Evolutionary conservation across 2,888 invertebrate genomes (phyloP), one percentile per base, ranked within the genome.

Genomic region (Volucella zonaria): DNA sequence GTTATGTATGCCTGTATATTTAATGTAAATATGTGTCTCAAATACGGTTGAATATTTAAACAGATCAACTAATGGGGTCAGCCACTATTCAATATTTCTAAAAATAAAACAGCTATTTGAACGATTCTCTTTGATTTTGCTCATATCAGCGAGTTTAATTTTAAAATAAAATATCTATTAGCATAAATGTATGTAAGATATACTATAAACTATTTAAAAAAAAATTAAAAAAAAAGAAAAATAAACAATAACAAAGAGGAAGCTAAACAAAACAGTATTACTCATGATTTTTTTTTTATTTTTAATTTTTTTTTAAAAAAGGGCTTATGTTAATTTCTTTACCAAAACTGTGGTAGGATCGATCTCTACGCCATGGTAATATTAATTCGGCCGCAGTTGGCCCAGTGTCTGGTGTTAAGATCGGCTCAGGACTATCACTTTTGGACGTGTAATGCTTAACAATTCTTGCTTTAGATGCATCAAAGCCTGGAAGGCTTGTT

Each of bases 361-460:
- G 94, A 92, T 95, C 95, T 91, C 95, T 93, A 92, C 96, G 95
- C 97, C 97, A 97, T 90, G 97, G 97, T 92, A 97, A 94, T 89
- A 95, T 95, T 92, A 95, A 94, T 93, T 96, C 96, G 91, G 96
- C 95, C 89, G 95, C 95, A 89, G 96, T 96, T 89, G 95, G 95
- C 89, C 94, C 93, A 90, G 94, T 94, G 71, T 94, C 94, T 76
- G 91, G 91, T 87, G 91, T 89, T 87, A 91, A 87, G 51, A 75
- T 51, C 91, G 88, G 89, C 87, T 91, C 91, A 82, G 91, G 89
- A 88, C 89, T 90, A 74, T 86, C 87, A 82, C 87, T 88, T 71
- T 87, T 85, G 71, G 88, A 87, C 66, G 94, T 94, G 92, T 94
- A 94, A 91, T 94, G 94, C 92, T 94, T 94, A 89, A 95, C 94